These are phyloP conservation scores for Melikaiella ostensackeni DNA, from an alignment of 2,888 invertebrate genomes.

Conservation along the genomic window DNA sequence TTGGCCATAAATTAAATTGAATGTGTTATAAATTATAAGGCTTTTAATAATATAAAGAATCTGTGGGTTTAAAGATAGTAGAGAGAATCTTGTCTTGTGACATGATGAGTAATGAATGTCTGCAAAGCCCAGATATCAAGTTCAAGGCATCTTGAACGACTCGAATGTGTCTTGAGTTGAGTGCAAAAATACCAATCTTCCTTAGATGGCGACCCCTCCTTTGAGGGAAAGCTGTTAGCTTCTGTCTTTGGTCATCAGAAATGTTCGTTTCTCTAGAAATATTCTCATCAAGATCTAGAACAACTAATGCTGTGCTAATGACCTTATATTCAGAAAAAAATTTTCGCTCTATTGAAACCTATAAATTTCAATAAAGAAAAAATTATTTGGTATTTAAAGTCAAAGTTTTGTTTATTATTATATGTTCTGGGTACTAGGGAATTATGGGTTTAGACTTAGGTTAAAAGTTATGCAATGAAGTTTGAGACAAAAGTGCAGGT, in stretches of 20 bases:
- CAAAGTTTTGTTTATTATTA: too few species aligned
- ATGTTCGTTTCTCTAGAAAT: constrained; percentile 23
- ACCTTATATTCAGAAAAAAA: neutral
- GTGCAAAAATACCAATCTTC: constrained; percentile 30
- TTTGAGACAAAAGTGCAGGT: too few species aligned
- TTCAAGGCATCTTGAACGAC: constrained; percentile 33
- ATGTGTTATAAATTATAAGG: constrained; percentile 21
- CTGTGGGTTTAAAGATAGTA: constrained; percentile 25
- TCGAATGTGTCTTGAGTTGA: constrained; percentile 13
- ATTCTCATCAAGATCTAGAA: constrained; percentile 32
- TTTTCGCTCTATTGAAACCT: too few species aligned
- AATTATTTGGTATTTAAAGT: too few species aligned
- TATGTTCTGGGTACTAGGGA: too few species aligned
- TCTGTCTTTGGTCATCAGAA: constrained; percentile 26
- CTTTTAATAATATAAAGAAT: constrained; percentile 22
- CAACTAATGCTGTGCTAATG: constrained; percentile 30
- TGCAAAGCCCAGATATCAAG: constrained; percentile 35
- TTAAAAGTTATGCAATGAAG: too few species aligned
- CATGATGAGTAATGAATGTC: constrained; percentile 39
- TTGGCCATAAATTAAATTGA: constrained; percentile 18
- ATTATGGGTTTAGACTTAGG: too few species aligned
- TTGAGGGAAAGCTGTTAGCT: constrained; percentile 32
- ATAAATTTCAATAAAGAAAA: neutral
- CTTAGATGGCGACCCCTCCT: constrained; percentile 33
- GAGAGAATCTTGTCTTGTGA: constrained; percentile 34